These are phyloP conservation scores for Nothura maculosa DNA, from an alignment of 2,797 vertebrate species.

Conservation along the genomic window DNA sequence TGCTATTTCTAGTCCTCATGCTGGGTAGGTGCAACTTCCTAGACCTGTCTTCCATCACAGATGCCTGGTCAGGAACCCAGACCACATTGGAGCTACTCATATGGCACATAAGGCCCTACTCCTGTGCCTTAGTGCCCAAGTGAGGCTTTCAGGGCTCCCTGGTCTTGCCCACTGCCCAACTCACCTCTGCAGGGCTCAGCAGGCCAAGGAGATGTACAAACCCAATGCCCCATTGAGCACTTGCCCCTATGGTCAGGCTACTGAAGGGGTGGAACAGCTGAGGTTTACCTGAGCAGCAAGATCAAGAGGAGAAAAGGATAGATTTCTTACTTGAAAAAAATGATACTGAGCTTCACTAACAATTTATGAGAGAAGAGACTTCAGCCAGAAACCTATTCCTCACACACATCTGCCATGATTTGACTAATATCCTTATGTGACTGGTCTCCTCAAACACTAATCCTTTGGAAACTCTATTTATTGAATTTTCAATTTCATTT, in stretches of 20 bases:
- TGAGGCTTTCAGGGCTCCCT: neutral
- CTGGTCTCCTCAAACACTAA: neutral
- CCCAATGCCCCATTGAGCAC: neutral
- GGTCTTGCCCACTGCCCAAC: neutral
- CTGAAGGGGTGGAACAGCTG: neutral
- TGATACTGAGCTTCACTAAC: neutral
- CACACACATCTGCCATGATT: neutral
- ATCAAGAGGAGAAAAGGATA: neutral
- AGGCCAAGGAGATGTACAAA: neutral
- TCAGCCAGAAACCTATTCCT: neutral
- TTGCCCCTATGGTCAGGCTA: neutral
- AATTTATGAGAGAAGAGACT: neutral
- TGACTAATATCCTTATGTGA: neutral
- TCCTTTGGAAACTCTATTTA: neutral
- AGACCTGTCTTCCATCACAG: too few relatives aligned
- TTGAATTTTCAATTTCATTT: neutral
- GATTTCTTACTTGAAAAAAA: neutral
- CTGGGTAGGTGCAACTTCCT: too few relatives aligned
- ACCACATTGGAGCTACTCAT: neutral
- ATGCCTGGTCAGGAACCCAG: neutral
- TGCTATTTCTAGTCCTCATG: neutral
- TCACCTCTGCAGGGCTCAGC: neutral
- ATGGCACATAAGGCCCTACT: too few relatives aligned
- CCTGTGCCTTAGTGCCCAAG: neutral
- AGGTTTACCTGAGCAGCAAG: neutral